Evolutionary conservation across 2,113 vertebrate genomes (phyloP).

Genomic region (Lota lota): DNA sequence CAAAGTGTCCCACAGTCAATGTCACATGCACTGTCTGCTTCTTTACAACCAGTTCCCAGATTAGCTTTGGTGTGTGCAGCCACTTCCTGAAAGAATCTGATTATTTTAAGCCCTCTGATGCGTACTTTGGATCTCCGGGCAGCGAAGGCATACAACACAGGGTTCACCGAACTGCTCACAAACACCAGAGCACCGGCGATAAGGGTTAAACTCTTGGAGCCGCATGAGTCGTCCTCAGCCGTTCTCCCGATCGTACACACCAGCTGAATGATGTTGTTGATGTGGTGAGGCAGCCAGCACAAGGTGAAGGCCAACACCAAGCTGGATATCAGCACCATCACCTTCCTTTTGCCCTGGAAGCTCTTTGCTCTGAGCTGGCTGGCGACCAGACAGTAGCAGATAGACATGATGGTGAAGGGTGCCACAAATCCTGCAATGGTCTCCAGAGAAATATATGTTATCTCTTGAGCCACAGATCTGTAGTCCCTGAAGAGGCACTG

Average conservation of each 20-base stretch:
- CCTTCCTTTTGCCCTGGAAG: slow-evolving; percentile 71
- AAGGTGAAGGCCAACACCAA: slow-evolving; percentile 70
- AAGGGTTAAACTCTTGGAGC: slow-evolving; percentile 44
- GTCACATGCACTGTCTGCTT: too few relatives aligned
- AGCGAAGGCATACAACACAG: slow-evolving; percentile 75
- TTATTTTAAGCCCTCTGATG: too few relatives aligned
- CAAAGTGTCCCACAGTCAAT: too few relatives aligned
- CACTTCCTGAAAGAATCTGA: too few relatives aligned
- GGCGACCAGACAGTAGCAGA: slow-evolving; percentile 73
- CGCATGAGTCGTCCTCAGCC: slow-evolving; percentile 29
- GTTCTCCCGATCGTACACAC: slow-evolving; percentile 12
- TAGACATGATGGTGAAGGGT: slow-evolving; percentile 68
- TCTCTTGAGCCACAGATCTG: slow-evolving; percentile 52
- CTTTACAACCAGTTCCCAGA: too few relatives aligned
- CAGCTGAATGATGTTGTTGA: slow-evolving; percentile 66
- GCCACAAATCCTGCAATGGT: slow-evolving; percentile 71
- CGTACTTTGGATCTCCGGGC: slow-evolving; percentile 42
- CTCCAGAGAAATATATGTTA: slow-evolving; percentile 65
- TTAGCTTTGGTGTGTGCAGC: too few relatives aligned
- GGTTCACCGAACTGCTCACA: slow-evolving; percentile 74
- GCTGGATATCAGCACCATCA: slow-evolving; percentile 68
- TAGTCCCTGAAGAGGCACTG: slow-evolving; percentile 62
- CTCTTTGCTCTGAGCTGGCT: slow-evolving; percentile 72
- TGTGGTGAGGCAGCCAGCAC: slow-evolving; percentile 76
- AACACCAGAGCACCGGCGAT: slow-evolving; percentile 73